Conservation (phyloP, 2,113 vertebrate genomes). For the cat (Felis catus) region DNA sequence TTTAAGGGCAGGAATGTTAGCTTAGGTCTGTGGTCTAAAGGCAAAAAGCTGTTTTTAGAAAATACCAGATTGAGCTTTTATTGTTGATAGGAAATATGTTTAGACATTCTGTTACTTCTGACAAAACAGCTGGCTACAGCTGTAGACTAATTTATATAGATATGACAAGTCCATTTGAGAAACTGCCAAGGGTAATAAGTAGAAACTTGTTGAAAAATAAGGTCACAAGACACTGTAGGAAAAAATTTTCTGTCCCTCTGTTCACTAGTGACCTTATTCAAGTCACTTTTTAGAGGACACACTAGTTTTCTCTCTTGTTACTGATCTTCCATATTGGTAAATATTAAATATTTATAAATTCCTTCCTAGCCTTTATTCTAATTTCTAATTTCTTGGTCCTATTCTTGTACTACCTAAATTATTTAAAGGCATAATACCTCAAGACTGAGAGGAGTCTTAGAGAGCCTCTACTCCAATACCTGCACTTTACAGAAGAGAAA, state of each 20-base stretch:
- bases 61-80: constrained; percentile 50
- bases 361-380: neutral
- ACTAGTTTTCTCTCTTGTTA: neutral
- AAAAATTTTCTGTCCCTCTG: neutral
- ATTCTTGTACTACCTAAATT: neutral
- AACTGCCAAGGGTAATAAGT: neutral
- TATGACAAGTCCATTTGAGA: neutral
- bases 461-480: neutral
- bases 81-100: constrained; percentile 53
- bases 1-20: constrained; percentile 8
- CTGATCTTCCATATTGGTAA: neutral
- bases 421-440: neutral
- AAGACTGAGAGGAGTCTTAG: neutral
- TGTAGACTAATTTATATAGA: constrained; percentile 12
- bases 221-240: neutral
- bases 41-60: constrained; percentile 60
- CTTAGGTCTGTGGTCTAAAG: constrained; percentile 46
- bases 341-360: neutral
- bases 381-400: constrained; percentile 19
- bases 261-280: neutral
- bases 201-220: constrained; percentile 17
- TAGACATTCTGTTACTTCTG: neutral
- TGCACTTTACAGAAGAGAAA: neutral
- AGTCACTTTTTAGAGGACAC: neutral
- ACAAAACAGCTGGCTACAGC: constrained; percentile 46